Evolutionary conservation across 2,888 invertebrate genomes (phyloP).

Genomic region (Acanthosepion pharaonis): DNA sequence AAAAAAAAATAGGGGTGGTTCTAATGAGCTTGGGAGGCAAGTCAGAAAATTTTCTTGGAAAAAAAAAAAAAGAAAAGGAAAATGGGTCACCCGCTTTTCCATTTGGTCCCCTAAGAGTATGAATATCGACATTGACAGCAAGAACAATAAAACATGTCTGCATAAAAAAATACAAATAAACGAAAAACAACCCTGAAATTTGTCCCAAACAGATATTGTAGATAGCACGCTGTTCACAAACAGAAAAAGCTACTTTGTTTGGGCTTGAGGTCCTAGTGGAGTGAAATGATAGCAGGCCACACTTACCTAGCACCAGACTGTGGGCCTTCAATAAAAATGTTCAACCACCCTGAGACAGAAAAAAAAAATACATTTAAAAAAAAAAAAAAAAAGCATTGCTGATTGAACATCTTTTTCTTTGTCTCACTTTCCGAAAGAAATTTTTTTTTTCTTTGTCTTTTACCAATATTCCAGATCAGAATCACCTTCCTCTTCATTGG

Average conservation of each 20-base stretch:
- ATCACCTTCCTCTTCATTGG: conserved; percentile 64
- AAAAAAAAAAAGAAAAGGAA: no score
- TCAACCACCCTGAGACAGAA: background rate
- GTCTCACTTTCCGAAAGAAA: background rate
- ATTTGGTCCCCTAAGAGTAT: no score
- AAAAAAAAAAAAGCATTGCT: background rate
- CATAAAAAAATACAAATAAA: no score
- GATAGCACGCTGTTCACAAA: background rate
- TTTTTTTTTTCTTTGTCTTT: conserved; percentile 38
- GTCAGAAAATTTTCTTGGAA: no score
- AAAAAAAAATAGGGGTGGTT: no score
- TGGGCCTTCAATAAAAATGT: background rate
- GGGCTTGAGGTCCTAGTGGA: background rate
- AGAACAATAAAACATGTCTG: no score
- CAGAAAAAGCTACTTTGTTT: background rate
- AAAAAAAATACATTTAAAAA: no score
- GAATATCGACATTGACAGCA: no score
- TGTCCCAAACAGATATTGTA: background rate
- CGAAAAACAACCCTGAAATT: background rate
- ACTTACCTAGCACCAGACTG: background rate
- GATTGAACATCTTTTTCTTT: no score
- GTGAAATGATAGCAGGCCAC: background rate
- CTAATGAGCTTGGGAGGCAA: no score
- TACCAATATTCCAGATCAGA: conserved; percentile 71
- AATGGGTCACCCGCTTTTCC: no score